Percentiles rank a stretch among this genome's conserved stretches.
These are phyloP conservation scores for Stegostoma tigrinum DNA, from an alignment of 2,113 vertebrate genomes.

Conservation along the genomic window DNA sequence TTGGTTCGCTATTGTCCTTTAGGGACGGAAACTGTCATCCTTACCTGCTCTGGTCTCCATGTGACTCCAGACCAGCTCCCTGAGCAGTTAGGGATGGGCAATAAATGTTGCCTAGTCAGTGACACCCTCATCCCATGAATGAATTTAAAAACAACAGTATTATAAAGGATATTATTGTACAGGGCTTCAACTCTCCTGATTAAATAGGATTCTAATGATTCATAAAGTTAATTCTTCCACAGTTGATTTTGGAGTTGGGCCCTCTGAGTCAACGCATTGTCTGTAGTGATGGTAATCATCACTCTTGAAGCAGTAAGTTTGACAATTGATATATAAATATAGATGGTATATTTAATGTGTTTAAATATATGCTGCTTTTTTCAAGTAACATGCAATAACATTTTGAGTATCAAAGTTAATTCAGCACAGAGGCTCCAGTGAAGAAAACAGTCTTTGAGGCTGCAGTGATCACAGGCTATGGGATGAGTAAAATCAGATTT, in stretches of 20 bases:
- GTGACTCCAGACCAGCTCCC: too few species aligned
- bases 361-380: not conserved
- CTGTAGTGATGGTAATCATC: not conserved
- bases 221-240: not conserved
- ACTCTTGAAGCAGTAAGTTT: not conserved
- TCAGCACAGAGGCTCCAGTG: not conserved
- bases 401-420: not conserved
- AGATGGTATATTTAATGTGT: not conserved
- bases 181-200: not conserved
- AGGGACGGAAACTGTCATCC: too few species aligned
- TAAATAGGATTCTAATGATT: not conserved
- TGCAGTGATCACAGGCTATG: not conserved
- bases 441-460: not conserved
- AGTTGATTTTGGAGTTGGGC: not conserved
- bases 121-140: too few species aligned
- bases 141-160: not conserved
- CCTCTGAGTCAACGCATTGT: not conserved
- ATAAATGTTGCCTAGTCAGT: too few species aligned
- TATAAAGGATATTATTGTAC: not conserved
- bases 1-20: too few species aligned
- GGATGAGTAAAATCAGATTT: not conserved
- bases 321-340: not conserved
- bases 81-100: too few species aligned
- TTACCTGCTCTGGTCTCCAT: too few species aligned
- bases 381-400: not conserved